Conservation (phyloP, 2,113 vertebrate genomes). For the Macaca mulatta region DNA sequence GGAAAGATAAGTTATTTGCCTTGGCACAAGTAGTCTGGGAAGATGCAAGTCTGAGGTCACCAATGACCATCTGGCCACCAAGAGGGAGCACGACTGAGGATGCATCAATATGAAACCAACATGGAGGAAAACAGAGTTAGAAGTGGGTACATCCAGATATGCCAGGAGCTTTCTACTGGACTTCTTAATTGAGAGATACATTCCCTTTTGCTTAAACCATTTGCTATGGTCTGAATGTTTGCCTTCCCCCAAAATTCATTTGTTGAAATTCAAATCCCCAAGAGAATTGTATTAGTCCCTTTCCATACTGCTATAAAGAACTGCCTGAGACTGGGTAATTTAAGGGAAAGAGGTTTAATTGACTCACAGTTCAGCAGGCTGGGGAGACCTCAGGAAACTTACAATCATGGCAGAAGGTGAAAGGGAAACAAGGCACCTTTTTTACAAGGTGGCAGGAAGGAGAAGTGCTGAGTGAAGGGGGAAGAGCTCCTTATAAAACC, state of each 20-base stretch:
- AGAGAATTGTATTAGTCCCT: background rate
- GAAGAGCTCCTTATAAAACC: no score
- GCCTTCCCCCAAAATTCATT: background rate
- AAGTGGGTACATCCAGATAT: background rate
- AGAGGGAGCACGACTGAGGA: background rate
- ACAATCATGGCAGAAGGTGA: no score
- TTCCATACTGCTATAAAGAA: no score
- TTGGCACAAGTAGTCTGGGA: background rate
- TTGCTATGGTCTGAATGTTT: background rate
- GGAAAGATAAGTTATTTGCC: background rate
- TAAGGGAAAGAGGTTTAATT: no score
- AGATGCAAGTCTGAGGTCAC: background rate
- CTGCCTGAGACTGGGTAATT: no score
- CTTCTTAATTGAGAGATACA: background rate
- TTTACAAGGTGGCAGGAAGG: no score
- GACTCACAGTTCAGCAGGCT: no score
- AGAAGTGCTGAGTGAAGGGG: no score
- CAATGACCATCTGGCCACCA: background rate
- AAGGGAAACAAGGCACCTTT: no score
- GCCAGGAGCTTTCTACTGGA: background rate
- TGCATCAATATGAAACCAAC: background rate
- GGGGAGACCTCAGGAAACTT: no score
- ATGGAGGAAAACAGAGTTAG: background rate
- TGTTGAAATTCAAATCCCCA: background rate
- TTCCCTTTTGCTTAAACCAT: background rate